Conservation (phyloP, 2,888 invertebrate genomes). For the Sarcophaga variegata region DNA sequence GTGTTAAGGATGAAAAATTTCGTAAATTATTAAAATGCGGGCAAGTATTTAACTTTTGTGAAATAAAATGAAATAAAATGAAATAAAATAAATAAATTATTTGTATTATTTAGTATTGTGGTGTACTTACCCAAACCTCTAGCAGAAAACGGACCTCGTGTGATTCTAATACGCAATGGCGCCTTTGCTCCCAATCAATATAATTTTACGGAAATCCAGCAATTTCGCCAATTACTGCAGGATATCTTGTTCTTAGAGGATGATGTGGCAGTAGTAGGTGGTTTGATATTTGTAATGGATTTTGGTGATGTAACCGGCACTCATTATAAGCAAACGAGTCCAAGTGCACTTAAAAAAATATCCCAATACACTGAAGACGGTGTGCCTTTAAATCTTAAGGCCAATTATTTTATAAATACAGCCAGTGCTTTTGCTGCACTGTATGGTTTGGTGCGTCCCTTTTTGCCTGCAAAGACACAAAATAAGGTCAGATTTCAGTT, state of each 20-base stretch:
- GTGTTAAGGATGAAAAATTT: slow-evolving; percentile 39
- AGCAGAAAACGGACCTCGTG: slow-evolving; percentile 82
- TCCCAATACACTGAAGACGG: slow-evolving; percentile 84
- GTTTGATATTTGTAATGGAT: slow-evolving; percentile 83
- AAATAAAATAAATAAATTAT: neutral
- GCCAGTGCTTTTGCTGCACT: slow-evolving; percentile 84
- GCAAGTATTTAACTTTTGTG: slow-evolving; percentile 3
- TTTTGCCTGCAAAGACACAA: slow-evolving; percentile 85
- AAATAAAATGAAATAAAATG: neutral
- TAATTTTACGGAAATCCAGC: slow-evolving; percentile 83
- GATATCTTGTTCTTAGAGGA: slow-evolving; percentile 85
- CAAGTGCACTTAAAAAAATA: slow-evolving; percentile 84
- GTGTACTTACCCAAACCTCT: slow-evolving; percentile 77
- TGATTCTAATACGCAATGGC: slow-evolving; percentile 83
- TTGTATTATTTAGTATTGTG: slow-evolving; percentile 71
- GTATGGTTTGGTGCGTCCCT: slow-evolving; percentile 84
- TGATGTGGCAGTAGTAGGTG: slow-evolving; percentile 84
- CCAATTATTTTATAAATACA: slow-evolving; percentile 84
- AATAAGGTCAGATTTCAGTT: slow-evolving; percentile 81
- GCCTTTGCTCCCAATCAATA: slow-evolving; percentile 82
- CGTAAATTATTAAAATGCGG: slow-evolving; percentile 47
- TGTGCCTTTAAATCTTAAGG: slow-evolving; percentile 84
- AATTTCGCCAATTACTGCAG: slow-evolving; percentile 83
- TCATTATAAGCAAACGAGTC: slow-evolving; percentile 84
- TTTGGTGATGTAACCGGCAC: slow-evolving; percentile 83